A percentile compares a stretch with the other conserved stretches of the same genome.
phyloP scores from a whole-genome alignment of 2,797 vertebrate genomes.

The Dipus sagitta region DNA sequence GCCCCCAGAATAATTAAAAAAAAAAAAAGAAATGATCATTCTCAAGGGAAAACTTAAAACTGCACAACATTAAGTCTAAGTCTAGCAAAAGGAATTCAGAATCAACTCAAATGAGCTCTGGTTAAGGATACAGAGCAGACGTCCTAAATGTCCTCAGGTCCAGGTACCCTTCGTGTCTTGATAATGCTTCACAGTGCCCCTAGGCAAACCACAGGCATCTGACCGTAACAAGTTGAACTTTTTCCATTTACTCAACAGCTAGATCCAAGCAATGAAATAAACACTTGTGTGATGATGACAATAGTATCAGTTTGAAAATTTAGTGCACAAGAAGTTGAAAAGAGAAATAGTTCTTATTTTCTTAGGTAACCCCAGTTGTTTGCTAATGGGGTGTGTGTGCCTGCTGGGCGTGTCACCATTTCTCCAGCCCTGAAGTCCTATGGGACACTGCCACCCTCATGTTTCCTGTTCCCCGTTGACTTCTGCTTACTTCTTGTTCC shows the following conservation, averaged over 20 bases:
- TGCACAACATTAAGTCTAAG: background rate
- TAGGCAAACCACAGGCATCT: background rate
- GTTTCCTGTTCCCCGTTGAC: background rate
- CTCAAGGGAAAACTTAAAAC: background rate
- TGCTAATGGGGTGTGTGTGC: background rate
- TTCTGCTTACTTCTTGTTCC: background rate
- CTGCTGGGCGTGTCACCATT: background rate
- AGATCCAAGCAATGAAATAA: background rate
- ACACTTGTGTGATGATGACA: background rate
- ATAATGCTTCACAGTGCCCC: background rate
- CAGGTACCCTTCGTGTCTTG: background rate
- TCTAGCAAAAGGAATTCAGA: background rate
- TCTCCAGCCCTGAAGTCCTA: background rate
- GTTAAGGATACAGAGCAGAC: background rate
- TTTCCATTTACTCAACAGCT: background rate
- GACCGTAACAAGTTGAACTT: background rate
- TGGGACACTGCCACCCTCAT: background rate
- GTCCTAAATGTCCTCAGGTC: background rate
- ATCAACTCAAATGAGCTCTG: background rate
- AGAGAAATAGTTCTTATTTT: constrained; percentile 42
- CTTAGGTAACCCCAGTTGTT: background rate
- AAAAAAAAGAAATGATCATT: background rate
- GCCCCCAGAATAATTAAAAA: no score
- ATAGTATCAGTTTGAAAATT: background rate
- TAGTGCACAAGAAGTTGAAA: background rate